phyloP scores from a whole-genome alignment of 2,888 invertebrate genomes.

The Dynastes grantii region DNA sequence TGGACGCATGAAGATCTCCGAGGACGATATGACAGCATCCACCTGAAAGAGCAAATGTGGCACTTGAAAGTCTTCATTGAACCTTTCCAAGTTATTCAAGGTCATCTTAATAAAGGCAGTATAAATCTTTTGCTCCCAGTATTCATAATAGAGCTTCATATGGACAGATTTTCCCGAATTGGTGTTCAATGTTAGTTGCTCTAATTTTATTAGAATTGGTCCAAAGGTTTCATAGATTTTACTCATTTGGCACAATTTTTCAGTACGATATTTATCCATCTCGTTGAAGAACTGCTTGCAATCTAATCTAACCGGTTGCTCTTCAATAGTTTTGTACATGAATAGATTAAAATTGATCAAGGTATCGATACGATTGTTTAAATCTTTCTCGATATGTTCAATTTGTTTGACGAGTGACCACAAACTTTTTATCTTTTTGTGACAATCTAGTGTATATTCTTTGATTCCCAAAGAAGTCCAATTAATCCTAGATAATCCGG shows the following conservation, averaged over 20 bases:
- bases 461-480: constrained; percentile 90
- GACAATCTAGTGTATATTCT: constrained; percentile 79
- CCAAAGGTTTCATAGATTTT: constrained; percentile 86
- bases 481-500: constrained; percentile 86
- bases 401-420: constrained; percentile 80
- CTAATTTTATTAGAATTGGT: constrained; percentile 88
- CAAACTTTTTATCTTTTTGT: constrained; percentile 74
- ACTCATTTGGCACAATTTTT: constrained; percentile 79
- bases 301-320: constrained; percentile 60
- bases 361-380: constrained; percentile 74
- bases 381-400: constrained; percentile 78
- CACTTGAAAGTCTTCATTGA: constrained; percentile 74
- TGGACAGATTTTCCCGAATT: constrained; percentile 82
- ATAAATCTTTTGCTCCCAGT: constrained; percentile 89
- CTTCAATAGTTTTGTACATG: constrained; percentile 64
- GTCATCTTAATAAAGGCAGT: constrained; percentile 78
- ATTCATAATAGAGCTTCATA: constrained; percentile 85
- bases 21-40: constrained; percentile 81
- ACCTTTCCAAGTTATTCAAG: constrained; percentile 80
- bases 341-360: constrained; percentile 76
- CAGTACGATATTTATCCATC: constrained; percentile 79
- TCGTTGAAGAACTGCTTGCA: constrained; percentile 80
- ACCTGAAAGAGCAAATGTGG: constrained; percentile 83
- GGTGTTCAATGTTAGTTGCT: constrained; percentile 86
- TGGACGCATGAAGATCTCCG: constrained; percentile 85